Conservation (phyloP, 2,113 vertebrate species). For the Phylloscopus trochilus region DNA sequence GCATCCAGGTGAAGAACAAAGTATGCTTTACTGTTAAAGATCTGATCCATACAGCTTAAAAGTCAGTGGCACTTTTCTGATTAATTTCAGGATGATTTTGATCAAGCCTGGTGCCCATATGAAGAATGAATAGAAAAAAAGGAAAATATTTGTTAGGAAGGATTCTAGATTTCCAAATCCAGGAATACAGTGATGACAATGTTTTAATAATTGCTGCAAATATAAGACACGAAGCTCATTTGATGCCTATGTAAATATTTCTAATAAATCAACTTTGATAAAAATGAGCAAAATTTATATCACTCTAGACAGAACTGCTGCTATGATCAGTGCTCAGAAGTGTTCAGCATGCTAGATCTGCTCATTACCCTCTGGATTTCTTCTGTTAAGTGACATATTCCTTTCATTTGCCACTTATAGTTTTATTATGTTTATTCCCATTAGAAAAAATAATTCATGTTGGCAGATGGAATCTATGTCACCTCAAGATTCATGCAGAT, state of each 20-base stretch:
- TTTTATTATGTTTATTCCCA: not conserved
- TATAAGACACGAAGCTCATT: not conserved
- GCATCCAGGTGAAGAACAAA: not conserved
- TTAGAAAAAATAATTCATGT: conserved; percentile 39
- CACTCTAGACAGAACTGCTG: not conserved
- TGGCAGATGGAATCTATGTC: not conserved
- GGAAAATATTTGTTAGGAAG: not conserved
- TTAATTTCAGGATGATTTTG: not conserved
- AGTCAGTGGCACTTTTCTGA: not conserved
- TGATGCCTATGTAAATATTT: not conserved
- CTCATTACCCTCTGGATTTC: not conserved
- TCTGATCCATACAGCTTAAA: not conserved
- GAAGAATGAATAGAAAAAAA: not conserved
- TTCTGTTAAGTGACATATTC: not conserved
- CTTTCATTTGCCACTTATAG: not conserved
- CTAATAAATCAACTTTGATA: not conserved
- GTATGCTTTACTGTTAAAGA: not conserved
- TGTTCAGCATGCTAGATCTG: not conserved
- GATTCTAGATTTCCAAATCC: not conserved
- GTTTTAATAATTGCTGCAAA: not conserved
- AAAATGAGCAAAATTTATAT: not conserved
- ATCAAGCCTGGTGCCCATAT: not conserved
- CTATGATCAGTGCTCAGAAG: not conserved
- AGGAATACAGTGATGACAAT: not conserved
- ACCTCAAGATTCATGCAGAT: conserved; percentile 12